These are phyloP conservation scores for Caradrina clavipalpis DNA, from an alignment of 2,888 invertebrate genomes.

Conservation along the genomic window DNA sequence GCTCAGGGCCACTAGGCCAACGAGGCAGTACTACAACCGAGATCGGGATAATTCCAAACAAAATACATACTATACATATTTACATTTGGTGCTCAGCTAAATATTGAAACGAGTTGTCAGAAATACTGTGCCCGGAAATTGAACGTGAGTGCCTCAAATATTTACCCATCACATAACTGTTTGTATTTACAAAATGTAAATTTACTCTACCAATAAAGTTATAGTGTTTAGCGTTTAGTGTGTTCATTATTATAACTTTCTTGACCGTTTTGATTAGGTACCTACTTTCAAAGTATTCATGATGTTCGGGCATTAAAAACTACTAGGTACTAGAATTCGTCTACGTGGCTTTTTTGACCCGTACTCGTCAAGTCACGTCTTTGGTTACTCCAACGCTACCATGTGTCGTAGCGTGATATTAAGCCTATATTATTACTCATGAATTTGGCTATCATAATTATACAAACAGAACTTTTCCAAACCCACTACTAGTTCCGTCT, in stretches of 20 bases:
- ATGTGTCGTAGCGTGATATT: no score
- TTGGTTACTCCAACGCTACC: no score
- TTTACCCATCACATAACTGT: slow-evolving; percentile 61
- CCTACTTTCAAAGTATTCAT: not conserved
- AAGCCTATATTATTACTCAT: no score
- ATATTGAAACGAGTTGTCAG: slow-evolving; percentile 68
- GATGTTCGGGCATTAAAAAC: no score
- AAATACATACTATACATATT: slow-evolving; percentile 59
- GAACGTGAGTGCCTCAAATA: slow-evolving; percentile 67
- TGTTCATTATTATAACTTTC: not conserved
- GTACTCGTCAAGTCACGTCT: no score
- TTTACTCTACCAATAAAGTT: slow-evolving; percentile 36
- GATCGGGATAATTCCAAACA: slow-evolving; percentile 60
- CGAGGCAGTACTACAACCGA: no score
- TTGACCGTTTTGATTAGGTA: not conserved
- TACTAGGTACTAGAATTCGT: no score
- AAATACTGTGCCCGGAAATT: slow-evolving; percentile 69
- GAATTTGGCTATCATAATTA: no score
- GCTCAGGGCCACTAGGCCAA: no score
- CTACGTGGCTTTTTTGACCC: no score
- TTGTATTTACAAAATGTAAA: slow-evolving; percentile 52
- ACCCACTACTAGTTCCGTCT: no score
- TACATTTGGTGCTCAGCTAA: slow-evolving; percentile 62
- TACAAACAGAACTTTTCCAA: no score
- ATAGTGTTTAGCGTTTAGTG: slow-evolving; percentile 2